phyloP scores from a whole-genome alignment of 2,113 vertebrate species.

The Synchiropus splendidus region DNA sequence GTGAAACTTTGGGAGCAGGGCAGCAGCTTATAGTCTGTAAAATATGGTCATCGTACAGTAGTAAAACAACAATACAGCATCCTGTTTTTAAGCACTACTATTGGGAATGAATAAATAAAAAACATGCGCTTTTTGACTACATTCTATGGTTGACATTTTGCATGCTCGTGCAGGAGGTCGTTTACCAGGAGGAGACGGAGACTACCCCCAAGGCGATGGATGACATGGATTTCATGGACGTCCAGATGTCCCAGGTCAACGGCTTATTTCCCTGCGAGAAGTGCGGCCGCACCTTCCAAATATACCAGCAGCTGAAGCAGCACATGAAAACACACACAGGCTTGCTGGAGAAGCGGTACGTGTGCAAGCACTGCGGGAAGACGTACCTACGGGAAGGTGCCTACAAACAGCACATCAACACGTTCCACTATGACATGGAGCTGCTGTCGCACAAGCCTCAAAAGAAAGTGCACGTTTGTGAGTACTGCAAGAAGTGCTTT shows the following conservation, averaged over 20 bases:
- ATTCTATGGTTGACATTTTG: no score
- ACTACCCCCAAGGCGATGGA: conserved; percentile 83
- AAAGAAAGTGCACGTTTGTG: conserved; percentile 93
- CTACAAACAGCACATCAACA: conserved; percentile 89
- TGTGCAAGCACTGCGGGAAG: conserved; percentile 89
- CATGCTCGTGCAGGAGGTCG: conserved; percentile 39
- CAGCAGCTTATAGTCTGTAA: no score
- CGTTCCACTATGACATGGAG: conserved; percentile 83
- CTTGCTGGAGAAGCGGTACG: conserved; percentile 73
- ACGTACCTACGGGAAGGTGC: conserved; percentile 91
- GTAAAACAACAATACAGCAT: no score
- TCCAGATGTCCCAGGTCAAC: conserved; percentile 94
- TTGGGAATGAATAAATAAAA: no score
- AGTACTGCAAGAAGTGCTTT: conserved; percentile 94
- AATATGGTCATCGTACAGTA: no score
- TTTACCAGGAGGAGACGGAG: conserved; percentile 78
- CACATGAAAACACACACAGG: conserved; percentile 86
- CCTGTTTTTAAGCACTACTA: no score
- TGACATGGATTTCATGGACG: conserved; percentile 90
- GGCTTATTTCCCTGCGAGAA: conserved; percentile 92
- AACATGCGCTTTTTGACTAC: no score
- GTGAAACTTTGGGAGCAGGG: no score
- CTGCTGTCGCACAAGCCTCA: conserved; percentile 79
- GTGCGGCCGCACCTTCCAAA: conserved; percentile 91
- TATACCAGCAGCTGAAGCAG: conserved; percentile 98